Percentiles rank a stretch among this genome's conserved stretches.
Evolutionary conservation across 2,797 vertebrate genomes (phyloP).

Genomic region (Cheirogaleus major): DNA sequence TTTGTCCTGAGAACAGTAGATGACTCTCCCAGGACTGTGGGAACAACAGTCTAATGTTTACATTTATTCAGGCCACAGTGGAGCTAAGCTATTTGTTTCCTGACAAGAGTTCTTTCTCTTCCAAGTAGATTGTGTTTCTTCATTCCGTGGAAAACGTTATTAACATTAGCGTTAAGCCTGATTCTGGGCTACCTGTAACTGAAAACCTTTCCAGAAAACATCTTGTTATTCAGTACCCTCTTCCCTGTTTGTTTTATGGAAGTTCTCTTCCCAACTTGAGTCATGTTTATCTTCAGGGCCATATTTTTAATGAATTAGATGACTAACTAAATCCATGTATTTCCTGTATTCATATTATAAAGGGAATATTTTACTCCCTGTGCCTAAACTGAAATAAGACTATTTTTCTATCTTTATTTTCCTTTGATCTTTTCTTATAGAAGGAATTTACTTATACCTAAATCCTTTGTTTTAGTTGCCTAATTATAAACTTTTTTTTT

Average conservation of each 20-base stretch:
- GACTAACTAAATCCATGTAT: fast-evolving
- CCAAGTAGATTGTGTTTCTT: slow-evolving; percentile 39
- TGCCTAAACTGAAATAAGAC: neutral
- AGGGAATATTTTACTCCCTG: neutral
- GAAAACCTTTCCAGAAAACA: neutral
- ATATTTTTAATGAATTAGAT: neutral
- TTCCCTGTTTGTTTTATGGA: neutral
- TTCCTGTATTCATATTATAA: neutral
- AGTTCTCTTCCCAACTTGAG: neutral
- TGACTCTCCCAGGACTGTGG: neutral
- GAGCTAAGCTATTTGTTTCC: slow-evolving; percentile 62
- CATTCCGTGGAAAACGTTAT: slow-evolving; percentile 40
- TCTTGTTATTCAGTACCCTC: neutral
- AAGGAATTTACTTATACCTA: neutral
- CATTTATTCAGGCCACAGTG: slow-evolving; percentile 39
- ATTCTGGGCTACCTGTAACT: slow-evolving; percentile 33
- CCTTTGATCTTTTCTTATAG: neutral
- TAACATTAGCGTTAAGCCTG: neutral
- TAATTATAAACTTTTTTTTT: neutral
- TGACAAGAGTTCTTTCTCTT: slow-evolving; percentile 60
- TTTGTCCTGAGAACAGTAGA: neutral
- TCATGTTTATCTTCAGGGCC: slow-evolving; percentile 55
- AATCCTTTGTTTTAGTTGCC: neutral
- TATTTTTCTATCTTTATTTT: slow-evolving; percentile 57
- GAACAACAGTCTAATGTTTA: neutral